A percentile compares a stretch with the other conserved stretches of the same genome.
phyloP scores from a whole-genome alignment of 2,797 vertebrate species.

The Limosa lapponica region DNA sequence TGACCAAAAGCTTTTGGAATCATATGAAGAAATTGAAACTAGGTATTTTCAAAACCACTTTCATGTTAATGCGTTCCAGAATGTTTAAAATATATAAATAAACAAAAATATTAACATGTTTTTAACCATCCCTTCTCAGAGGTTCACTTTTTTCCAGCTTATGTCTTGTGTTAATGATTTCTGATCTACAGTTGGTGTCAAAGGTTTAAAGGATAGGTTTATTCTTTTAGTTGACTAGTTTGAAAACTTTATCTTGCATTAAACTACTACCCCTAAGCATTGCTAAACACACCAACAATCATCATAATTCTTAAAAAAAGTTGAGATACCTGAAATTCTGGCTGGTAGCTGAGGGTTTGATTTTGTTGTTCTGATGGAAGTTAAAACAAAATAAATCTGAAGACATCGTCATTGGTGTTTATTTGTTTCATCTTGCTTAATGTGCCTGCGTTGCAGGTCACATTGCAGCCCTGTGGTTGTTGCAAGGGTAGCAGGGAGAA shows the following conservation, averaged over 20 bases:
- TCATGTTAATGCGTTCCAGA: background rate
- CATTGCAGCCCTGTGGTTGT: background rate
- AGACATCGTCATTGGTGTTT: background rate
- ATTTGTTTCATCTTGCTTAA: background rate
- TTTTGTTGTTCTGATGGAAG: background rate
- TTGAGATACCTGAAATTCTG: background rate
- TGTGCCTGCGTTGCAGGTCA: background rate
- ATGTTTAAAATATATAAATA: background rate
- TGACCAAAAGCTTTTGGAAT: background rate
- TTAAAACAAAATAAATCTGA: background rate
- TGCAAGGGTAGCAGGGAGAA: background rate
- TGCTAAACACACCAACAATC: background rate
- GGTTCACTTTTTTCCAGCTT: background rate
- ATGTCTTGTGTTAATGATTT: background rate
- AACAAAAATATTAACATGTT: background rate
- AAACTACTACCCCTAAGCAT: background rate
- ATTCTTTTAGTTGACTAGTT: background rate
- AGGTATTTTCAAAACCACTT: background rate
- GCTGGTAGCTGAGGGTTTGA: background rate
- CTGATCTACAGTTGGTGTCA: background rate
- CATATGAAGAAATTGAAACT: background rate
- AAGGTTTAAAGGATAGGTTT: background rate
- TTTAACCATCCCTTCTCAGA: background rate
- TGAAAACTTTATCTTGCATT: background rate
- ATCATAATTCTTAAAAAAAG: background rate